Base-by-base conservation (phyloP, 2,797 vertebrate species). In the Danio albolineatus region DNA sequence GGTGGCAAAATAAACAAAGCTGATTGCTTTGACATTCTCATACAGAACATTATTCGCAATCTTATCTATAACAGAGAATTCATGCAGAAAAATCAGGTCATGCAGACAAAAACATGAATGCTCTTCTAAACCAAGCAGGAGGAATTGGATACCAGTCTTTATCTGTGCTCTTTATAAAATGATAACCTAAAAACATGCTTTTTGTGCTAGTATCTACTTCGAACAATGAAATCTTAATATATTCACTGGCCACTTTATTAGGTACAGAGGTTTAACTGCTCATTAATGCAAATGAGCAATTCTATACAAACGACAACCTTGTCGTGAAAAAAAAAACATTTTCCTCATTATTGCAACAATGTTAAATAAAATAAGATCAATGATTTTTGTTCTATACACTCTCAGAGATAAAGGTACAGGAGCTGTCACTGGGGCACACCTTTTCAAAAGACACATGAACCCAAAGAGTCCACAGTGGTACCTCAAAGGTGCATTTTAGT, bases 61-160 rank as follows among this genome's bases (percentile, higher is more conserved):
- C 12, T 54, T 39, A 79, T 57, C 59, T 36, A 53, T 21, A n/a
- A 44, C 6, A 28, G 59, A 28, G 12, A 74, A 61, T 21, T 73
- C 43, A 43, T 44, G 43, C 49, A 19, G 21, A 81, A 66, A 84
- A 74, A 81, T 44, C 21, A 65, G 64, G 57, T 72, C 53, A 76
- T 53, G 41, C 39, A 57, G 56, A 48, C 49, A 78, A 44, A 54
- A 51, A 48, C 62, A 36, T 39, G 16, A 67, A 36, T 21, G 12
- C 28, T 10, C 9, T 46, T 43, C 14, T 64, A 43, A 78, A 74
- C 43, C 5, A 14, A 8, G n/a, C n/a, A 10, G 53, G 51, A 38
- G 36, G 14, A 39, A n/a, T 21, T 74, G 17, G n/a, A 60, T 76
- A 21, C 6, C 48, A 36, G 48, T 8, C 16, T 44, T 36, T 57